These are phyloP conservation scores for Gymnogyps californianus DNA, from an alignment of 2,113 vertebrate genomes.

Conservation along the genomic window DNA sequence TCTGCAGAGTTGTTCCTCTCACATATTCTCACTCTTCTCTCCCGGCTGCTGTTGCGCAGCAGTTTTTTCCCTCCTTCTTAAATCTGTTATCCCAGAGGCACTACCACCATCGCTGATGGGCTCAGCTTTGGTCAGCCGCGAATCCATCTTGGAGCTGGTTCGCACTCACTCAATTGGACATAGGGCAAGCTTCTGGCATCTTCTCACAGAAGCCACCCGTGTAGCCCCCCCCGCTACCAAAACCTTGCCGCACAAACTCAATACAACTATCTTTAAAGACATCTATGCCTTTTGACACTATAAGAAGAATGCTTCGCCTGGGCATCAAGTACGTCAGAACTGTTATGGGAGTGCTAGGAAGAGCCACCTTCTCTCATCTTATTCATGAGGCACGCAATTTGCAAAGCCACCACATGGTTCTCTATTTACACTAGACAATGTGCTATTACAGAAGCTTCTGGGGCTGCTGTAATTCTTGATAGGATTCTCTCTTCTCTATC, in stretches of 20 bases:
- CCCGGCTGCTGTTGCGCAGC: not conserved
- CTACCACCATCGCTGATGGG: not conserved
- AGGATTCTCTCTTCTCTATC: not conserved
- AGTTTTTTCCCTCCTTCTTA: not conserved
- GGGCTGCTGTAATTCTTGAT: not conserved
- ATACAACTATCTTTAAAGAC: not conserved
- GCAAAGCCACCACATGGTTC: not conserved
- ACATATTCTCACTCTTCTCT: not conserved
- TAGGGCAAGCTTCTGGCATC: not conserved
- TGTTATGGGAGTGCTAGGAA: not conserved
- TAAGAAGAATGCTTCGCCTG: not conserved
- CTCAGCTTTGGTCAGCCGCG: rapidly evolving
- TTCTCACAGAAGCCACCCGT: not conserved
- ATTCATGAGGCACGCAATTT: not conserved
- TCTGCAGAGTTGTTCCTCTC: too few species aligned
- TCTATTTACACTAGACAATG: not conserved
- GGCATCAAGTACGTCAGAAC: not conserved
- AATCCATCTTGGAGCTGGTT: rapidly evolving
- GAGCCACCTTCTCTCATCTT: not conserved
- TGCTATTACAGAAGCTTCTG: not conserved
- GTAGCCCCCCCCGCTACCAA: not conserved
- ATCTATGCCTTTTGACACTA: not conserved
- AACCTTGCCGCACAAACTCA: not conserved
- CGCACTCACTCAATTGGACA: rapidly evolving
- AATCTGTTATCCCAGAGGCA: rapidly evolving